Conservation (phyloP, 2,888 invertebrate genomes). For the Dolomedes plantarius region DNA sequence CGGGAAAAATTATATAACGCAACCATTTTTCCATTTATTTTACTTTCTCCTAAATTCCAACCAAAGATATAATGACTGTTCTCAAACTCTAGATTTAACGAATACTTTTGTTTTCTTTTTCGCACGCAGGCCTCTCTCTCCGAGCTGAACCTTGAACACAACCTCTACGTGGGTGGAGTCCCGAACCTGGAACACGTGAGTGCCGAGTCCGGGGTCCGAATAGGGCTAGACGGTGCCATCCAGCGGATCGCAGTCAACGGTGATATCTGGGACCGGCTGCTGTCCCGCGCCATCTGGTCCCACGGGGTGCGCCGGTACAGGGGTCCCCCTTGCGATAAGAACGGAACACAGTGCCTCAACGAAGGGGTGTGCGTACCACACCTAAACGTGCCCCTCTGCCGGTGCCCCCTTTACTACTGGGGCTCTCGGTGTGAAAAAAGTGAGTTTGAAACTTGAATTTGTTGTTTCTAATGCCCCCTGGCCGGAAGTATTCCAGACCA, state of each 20-base stretch:
- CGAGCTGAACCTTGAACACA: conserved; percentile 88
- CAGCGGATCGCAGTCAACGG: conserved; percentile 90
- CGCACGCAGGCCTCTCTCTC: conserved; percentile 84
- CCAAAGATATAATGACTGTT: too few relatives aligned
- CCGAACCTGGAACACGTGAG: conserved; percentile 78
- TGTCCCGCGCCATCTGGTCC: conserved; percentile 76
- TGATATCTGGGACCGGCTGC: conserved; percentile 80
- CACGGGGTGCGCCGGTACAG: conserved; percentile 78
- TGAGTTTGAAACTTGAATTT: conserved; percentile 77
- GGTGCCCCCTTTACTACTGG: conserved; percentile 84
- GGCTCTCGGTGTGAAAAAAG: conserved; percentile 86
- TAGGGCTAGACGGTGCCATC: conserved; percentile 87
- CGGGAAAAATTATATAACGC: too few relatives aligned
- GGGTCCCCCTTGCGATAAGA: conserved; percentile 79
- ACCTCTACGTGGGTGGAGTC: conserved; percentile 86
- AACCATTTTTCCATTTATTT: too few relatives aligned
- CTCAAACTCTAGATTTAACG: too few relatives aligned
- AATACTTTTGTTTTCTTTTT: too few relatives aligned
- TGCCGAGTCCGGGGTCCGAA: conserved; percentile 76
- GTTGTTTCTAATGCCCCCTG: too few relatives aligned
- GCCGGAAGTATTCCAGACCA: too few relatives aligned
- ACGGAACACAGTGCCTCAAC: conserved; percentile 80
- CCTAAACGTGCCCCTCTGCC: conserved; percentile 86
- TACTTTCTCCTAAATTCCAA: too few relatives aligned
- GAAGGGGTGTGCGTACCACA: conserved; percentile 88